These are phyloP conservation scores for Vombatus ursinus DNA, from an alignment of 2,113 vertebrate genomes.

Conservation along the genomic window DNA sequence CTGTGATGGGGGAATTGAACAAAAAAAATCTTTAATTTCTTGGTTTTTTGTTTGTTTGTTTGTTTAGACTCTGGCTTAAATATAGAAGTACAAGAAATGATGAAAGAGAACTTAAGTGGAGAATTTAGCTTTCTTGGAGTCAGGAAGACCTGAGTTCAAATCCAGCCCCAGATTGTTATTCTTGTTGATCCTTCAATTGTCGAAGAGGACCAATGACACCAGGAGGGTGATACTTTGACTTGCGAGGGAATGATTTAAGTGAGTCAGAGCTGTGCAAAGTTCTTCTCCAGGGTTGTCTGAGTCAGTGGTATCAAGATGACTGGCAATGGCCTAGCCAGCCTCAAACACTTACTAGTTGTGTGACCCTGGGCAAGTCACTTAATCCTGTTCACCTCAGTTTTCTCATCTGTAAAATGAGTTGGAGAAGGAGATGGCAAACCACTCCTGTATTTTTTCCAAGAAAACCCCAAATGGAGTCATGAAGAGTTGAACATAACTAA, in stretches of 20 bases:
- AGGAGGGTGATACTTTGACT: too few species aligned
- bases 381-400: neutral
- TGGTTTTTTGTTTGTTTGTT: too few species aligned
- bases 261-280: too few species aligned
- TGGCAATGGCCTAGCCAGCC: too few species aligned
- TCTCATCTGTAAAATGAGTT: neutral
- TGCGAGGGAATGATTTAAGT: too few species aligned
- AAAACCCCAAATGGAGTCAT: neutral
- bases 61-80: neutral
- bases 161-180: too few species aligned
- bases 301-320: too few species aligned
- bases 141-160: neutral
- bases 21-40: neutral
- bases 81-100: neutral
- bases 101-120: neutral
- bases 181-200: too few species aligned
- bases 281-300: too few species aligned
- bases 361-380: neutral
- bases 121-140: neutral
- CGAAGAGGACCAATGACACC: too few species aligned
- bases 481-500: neutral
- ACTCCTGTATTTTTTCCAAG: neutral
- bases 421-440: neutral
- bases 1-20: neutral
- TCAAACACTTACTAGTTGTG: neutral